Base-by-base conservation (phyloP, 2,113 vertebrate genomes). In the Channa argus region DNA sequence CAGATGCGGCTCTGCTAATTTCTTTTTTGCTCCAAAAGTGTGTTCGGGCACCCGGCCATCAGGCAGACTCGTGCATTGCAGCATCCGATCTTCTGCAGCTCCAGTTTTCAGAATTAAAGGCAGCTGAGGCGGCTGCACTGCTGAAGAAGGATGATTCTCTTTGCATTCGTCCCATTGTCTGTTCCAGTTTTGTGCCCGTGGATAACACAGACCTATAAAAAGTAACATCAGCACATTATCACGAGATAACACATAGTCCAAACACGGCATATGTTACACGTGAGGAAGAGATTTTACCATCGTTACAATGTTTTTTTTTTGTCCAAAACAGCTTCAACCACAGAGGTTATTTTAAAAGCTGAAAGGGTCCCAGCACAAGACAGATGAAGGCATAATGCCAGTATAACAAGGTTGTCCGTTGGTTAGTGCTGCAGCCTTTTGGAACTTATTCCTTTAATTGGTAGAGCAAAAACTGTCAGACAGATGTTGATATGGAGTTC, bases 401-500 rank as follows among this genome's bases (percentile, higher is more conserved):
- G 24, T 4, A 34, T 45, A 49, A 52, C 36, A 53, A 51, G 8
- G n/a, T 4, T 14, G 24, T 69, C 36, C 15, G 44, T 6, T 65
- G 13, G 63, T 45, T 63, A 49, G 60, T 13, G 45, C 44, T 65
- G 61, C 37, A 63, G 50, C 14, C 74, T 72, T 53, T 39, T 60
- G 8, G 33, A 36, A 13, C 10, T n/a, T 63, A 62, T 59, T 37
- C n/a, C 15, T 71, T 79, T 63, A 74, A 85, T 79, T 82, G 13
- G 50, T 24, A 71, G 68, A 67, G 71, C n/a, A 59, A 37, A 71
- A 85, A 85, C 56, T 63, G 61, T 74, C 76, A 45, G 63, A 47
- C 82, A 88, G 82, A 88, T 86, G 75, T 58, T 86, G 66, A 60
- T 74, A 54, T 67, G 41, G 55, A 80, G 44, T 75, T 77, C 15